Conservation (phyloP, 1,140 invertebrate genomes). For the Lethocerus indicus region DNA sequence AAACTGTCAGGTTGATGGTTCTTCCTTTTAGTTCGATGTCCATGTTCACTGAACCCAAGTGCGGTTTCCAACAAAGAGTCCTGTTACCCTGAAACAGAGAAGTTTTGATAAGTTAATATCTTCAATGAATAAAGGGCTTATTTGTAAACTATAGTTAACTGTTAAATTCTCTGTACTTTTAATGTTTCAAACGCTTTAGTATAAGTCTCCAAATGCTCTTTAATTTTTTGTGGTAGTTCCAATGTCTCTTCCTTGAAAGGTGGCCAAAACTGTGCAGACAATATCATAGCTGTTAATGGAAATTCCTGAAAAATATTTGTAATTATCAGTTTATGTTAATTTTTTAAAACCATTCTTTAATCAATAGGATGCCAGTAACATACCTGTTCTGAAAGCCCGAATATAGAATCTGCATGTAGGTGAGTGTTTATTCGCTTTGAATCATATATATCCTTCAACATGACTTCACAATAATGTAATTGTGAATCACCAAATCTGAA, state of each 20-base stretch:
- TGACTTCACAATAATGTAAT: constrained; percentile 94
- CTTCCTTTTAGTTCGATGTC: constrained; percentile 78
- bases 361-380: no score
- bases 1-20: constrained; percentile 66
- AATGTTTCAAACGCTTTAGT: constrained; percentile 83
- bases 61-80: constrained; percentile 85
- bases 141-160: constrained; percentile 2
- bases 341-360: no score
- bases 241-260: constrained; percentile 87
- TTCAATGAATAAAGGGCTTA: neutral
- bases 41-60: constrained; percentile 79
- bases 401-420: constrained; percentile 54
- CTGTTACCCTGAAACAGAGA: constrained; percentile 47
- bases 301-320: constrained; percentile 20
- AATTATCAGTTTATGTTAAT: no score
- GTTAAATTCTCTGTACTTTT: no score
- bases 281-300: constrained; percentile 63
- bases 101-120: constrained; percentile 2
- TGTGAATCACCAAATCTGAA: constrained; percentile 83
- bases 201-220: constrained; percentile 67
- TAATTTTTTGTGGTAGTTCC: constrained; percentile 63
- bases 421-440: constrained; percentile 57
- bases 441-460: constrained; percentile 73
- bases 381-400: constrained; percentile 24
- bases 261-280: constrained; percentile 99